Percentiles rank a stretch among this genome's conserved stretches.
Conservation (phyloP, 2,888 invertebrate genomes). For the Diarsia brunnea region DNA sequence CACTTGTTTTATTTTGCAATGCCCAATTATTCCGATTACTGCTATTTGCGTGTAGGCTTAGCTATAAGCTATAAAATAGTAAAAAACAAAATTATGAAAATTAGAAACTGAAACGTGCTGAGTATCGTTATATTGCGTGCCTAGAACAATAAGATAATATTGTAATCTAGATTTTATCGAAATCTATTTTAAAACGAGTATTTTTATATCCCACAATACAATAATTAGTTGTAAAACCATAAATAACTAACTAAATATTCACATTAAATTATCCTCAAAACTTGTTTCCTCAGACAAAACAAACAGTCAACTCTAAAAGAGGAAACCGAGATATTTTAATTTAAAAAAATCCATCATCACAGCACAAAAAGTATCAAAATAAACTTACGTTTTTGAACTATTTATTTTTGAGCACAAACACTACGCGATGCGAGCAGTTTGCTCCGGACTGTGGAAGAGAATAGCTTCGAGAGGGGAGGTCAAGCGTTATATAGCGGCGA, state of each 20-base stretch:
- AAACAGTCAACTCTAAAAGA: background rate
- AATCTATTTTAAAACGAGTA: background rate
- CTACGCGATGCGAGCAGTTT: constrained; percentile 70
- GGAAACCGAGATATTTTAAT: background rate
- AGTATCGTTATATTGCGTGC: constrained; percentile 29
- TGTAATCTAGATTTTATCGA: background rate
- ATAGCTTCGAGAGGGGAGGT: constrained; percentile 78
- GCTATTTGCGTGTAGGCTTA: constrained; percentile 37
- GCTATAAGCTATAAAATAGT: background rate
- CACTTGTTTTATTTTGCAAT: constrained; percentile 47
- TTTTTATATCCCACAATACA: background rate
- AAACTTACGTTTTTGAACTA: constrained; percentile 75
- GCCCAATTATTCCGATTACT: constrained; percentile 19
- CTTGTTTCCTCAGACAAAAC: constrained; percentile 3
- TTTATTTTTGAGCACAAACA: constrained; percentile 65
- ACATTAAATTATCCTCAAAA: constrained; percentile 7
- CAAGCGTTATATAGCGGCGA: constrained; percentile 75
- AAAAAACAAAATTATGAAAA: constrained; percentile 21
- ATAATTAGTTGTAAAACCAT: constrained; percentile 7
- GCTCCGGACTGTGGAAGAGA: constrained; percentile 70
- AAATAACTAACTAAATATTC: background rate
- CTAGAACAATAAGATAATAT: background rate
- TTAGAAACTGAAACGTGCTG: constrained; percentile 16
- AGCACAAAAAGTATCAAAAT: constrained; percentile 31
- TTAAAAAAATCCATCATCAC: constrained; percentile 10